Evolutionary conservation across 2,888 invertebrate species (phyloP).

Genomic region (Odontocerum albicorne): DNA sequence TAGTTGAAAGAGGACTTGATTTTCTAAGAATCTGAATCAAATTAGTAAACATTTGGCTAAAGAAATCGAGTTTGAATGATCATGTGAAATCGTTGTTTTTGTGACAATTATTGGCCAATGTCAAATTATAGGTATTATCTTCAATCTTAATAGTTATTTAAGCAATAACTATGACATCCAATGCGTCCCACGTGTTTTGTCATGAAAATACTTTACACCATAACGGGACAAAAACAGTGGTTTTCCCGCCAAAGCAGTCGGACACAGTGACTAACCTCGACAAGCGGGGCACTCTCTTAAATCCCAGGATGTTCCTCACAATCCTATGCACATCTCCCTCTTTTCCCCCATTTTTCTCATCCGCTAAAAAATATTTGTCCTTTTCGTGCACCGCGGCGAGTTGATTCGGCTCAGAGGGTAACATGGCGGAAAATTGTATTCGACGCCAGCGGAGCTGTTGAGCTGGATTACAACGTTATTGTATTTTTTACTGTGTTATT

Average conservation of each 20-base stretch:
- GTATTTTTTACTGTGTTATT: conserved; percentile 32
- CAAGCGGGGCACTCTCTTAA: conserved; percentile 30
- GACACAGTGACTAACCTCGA: conserved; percentile 32
- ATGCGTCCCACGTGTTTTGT: no score
- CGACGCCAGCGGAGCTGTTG: conserved; percentile 45
- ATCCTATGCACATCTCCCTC: conserved; percentile 6
- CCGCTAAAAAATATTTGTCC: conserved; percentile 43
- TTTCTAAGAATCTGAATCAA: no score
- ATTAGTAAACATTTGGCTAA: no score
- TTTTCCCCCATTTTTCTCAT: conserved; percentile 10
- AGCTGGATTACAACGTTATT: conserved; percentile 36
- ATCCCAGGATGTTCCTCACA: conserved; percentile 4
- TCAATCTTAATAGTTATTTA: no score
- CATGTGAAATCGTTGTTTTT: no score
- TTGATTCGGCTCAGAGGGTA: conserved; percentile 58
- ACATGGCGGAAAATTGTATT: conserved; percentile 58
- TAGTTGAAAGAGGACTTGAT: no score
- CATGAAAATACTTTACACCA: conserved; percentile 13
- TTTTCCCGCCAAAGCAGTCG: conserved; percentile 34
- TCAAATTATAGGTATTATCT: no score
- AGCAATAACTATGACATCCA: no score
- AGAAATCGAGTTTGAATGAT: no score
- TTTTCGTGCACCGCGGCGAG: conserved; percentile 42
- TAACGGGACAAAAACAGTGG: conserved; percentile 33
- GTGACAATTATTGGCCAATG: no score